Percentiles rank a stretch among this genome's conserved stretches.
phyloP scores from a whole-genome alignment of 2,797 vertebrate genomes.

The Phaenicophaeus curvirostris region DNA sequence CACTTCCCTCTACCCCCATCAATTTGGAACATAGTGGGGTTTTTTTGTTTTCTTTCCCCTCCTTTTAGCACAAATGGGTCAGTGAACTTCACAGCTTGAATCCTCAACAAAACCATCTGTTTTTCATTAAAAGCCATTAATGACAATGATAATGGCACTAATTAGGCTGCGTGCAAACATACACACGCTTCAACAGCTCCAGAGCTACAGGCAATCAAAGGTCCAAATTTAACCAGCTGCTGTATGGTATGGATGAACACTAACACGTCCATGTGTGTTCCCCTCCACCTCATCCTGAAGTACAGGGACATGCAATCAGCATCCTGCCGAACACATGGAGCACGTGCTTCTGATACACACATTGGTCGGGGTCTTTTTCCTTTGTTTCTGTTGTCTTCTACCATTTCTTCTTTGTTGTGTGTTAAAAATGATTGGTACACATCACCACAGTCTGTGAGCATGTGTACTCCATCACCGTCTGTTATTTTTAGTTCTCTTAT shows the following conservation, averaged over 20 bases:
- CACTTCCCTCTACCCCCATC: background rate
- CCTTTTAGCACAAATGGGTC: constrained; percentile 50
- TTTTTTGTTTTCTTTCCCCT: background rate
- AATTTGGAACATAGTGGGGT: background rate
- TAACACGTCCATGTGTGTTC: background rate
- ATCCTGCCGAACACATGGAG: background rate
- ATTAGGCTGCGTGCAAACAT: constrained; percentile 68
- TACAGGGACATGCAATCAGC: background rate
- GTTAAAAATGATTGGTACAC: background rate
- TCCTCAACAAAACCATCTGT: constrained; percentile 58
- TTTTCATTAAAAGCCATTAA: constrained; percentile 73
- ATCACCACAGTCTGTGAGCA: background rate
- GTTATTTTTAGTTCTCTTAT: background rate
- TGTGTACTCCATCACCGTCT: background rate
- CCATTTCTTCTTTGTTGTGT: background rate
- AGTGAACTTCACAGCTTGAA: constrained; percentile 56
- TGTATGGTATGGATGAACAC: background rate
- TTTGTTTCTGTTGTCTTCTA: background rate
- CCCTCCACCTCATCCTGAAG: background rate
- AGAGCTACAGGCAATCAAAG: constrained; percentile 49
- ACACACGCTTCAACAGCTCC: constrained; percentile 29
- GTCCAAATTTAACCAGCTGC: constrained; percentile 47
- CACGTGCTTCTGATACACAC: background rate
- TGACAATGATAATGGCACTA: constrained; percentile 62
- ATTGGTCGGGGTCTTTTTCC: background rate